Percentiles rank a stretch among this genome's conserved stretches.
Conservation (phyloP, 2,888 invertebrate species). For the Vannuccia rotundouncinata region DNA sequence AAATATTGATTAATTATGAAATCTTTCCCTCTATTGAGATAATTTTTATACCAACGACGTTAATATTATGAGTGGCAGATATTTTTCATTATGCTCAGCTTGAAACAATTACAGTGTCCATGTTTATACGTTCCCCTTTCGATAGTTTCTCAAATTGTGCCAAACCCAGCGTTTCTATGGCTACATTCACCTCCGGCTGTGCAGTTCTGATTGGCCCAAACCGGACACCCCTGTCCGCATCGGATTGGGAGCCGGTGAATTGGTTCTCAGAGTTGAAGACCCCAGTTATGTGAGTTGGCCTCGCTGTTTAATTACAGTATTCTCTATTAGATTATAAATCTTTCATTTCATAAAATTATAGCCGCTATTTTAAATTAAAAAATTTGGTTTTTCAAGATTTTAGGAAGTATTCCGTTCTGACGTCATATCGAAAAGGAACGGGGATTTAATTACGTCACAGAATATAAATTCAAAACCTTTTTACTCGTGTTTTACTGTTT, state of each 20-base stretch:
- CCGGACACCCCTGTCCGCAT: background rate
- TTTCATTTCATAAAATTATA: background rate
- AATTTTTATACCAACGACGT: no score
- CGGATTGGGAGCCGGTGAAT: background rate
- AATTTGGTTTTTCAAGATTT: no score
- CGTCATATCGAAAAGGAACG: no score
- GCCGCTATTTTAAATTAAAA: no score
- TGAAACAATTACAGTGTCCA: no score
- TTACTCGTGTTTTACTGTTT: no score
- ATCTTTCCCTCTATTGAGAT: no score
- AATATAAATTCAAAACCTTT: no score
- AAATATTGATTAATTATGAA: no score
- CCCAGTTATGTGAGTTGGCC: background rate
- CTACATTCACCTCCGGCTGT: slow-evolving; percentile 47
- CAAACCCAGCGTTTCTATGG: slow-evolving; percentile 80
- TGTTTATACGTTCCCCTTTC: background rate
- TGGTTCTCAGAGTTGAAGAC: background rate
- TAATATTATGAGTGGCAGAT: no score
- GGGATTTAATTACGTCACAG: background rate
- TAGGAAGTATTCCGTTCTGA: no score
- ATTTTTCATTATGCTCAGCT: no score
- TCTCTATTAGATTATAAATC: background rate
- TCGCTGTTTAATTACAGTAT: background rate
- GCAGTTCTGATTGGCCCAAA: background rate
- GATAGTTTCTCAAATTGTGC: slow-evolving; percentile 75